A percentile compares a stretch with the other conserved stretches of the same genome.
Evolutionary conservation across 1,140 invertebrate species (phyloP).

Genomic region (Leucophenga varia): DNA sequence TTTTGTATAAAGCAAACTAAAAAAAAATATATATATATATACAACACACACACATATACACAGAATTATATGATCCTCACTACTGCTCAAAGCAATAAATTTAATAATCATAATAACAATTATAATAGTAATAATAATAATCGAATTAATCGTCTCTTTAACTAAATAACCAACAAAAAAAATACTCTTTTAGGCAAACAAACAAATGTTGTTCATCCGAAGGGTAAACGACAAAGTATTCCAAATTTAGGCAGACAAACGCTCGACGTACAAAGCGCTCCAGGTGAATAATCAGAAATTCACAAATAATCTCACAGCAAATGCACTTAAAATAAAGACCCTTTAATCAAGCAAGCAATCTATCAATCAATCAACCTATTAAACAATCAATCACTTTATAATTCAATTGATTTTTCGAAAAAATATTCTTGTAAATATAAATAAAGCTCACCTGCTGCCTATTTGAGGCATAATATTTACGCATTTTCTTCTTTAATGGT

Average conservation of each 20-base stretch:
- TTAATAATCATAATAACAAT: too few species aligned
- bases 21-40: too few species aligned
- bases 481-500: too few species aligned
- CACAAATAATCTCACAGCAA: constrained; percentile 5
- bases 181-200: constrained; percentile 56
- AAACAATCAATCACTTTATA: constrained; percentile 23
- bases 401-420: not conserved
- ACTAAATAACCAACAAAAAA: too few species aligned
- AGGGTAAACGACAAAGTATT: constrained; percentile 53
- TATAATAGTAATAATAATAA: too few species aligned
- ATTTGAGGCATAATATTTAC: too few species aligned
- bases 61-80: too few species aligned
- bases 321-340: not conserved
- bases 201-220: constrained; percentile 55
- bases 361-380: constrained; percentile 16
- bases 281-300: constrained; percentile 43
- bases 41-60: constrained; percentile 9
- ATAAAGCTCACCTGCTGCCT: too few species aligned
- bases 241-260: constrained; percentile 55
- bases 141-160: too few species aligned
- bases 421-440: not conserved
- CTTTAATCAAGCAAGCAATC: constrained; percentile 5
- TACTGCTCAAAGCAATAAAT: too few species aligned
- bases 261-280: constrained; percentile 46
- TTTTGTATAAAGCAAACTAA: constrained; percentile 36